These are phyloP conservation scores for Camponotus floridanus DNA, from an alignment of 1,140 invertebrate genomes.

Conservation along the genomic window DNA sequence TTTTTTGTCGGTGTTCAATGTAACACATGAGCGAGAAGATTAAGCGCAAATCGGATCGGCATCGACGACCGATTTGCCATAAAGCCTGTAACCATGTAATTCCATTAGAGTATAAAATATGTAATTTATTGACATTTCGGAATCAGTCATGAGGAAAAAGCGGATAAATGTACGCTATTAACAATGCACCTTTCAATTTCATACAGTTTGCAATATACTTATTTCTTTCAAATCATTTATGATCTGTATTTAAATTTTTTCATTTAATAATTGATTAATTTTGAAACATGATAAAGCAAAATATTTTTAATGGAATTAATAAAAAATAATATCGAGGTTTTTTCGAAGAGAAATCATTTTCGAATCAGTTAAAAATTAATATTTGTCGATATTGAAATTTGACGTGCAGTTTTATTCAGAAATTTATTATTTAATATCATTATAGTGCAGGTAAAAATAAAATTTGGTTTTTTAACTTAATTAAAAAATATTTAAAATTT, in stretches of 20 bases:
- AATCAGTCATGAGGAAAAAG: neutral
- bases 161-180: constrained; percentile 30
- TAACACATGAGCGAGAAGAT: constrained; percentile 19
- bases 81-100: constrained; percentile 37
- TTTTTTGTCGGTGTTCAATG: constrained; percentile 27
- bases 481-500: neutral
- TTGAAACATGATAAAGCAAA: neutral
- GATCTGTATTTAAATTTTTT: neutral
- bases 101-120: constrained; percentile 31
- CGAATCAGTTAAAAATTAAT: neutral
- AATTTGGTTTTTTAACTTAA: neutral
- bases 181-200: neutral
- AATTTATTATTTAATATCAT: neutral
- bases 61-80: constrained; percentile 30
- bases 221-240: neutral
- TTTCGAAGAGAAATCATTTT: neutral
- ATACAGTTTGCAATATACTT: neutral
- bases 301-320: neutral
- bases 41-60: constrained; percentile 33
- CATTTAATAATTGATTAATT: neutral
- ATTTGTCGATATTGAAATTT: neutral
- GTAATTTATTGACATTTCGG: constrained; percentile 52
- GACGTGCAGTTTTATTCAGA: neutral
- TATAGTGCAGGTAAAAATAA: neutral
- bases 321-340: neutral